phyloP scores from a whole-genome alignment of 1,140 invertebrate genomes.

The Lordiphosa clarofinis region DNA sequence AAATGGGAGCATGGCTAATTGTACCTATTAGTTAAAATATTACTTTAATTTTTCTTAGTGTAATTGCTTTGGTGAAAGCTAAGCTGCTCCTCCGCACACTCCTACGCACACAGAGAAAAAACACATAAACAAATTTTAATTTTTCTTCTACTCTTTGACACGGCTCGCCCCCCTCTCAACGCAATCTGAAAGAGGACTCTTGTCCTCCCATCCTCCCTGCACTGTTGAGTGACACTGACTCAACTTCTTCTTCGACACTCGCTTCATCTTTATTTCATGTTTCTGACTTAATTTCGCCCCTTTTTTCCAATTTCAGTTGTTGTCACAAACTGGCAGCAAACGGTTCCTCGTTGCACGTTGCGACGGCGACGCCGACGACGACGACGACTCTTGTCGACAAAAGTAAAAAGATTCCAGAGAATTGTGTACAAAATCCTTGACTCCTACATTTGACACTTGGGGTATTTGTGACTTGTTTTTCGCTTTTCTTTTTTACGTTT shows the following conservation, averaged over 20 bases:
- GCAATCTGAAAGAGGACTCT: too few species aligned
- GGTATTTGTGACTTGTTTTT: conserved; percentile 32
- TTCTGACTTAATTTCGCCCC: conserved; percentile 53
- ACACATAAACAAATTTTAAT: conserved; percentile 57
- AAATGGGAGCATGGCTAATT: too few species aligned
- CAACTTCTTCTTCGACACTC: conserved; percentile 50
- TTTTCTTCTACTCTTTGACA: conserved; percentile 32
- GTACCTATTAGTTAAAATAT: too few species aligned
- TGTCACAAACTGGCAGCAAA: conserved; percentile 45
- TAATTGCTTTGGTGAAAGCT: conserved; percentile 40
- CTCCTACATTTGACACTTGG: conserved; percentile 62
- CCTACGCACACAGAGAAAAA: conserved; percentile 10
- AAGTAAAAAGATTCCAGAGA: conserved; percentile 25
- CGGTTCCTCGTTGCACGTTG: conserved; percentile 25
- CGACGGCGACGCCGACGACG: too few species aligned
- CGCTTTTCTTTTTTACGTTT: conserved; percentile 2
- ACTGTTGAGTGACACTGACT: conserved; percentile 10
- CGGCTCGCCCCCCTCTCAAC: conserved; percentile 1
- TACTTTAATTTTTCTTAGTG: conserved; percentile 12
- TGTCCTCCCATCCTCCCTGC: too few species aligned
- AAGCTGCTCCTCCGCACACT: conserved; percentile 12
- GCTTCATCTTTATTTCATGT: conserved; percentile 75
- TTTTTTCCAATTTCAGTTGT: conserved; percentile 53
- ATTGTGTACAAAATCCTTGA: conserved; percentile 55
- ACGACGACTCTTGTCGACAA: conserved; percentile 19